Conservation (phyloP, 2,113 vertebrate genomes). For the Fregata magnificens region DNA sequence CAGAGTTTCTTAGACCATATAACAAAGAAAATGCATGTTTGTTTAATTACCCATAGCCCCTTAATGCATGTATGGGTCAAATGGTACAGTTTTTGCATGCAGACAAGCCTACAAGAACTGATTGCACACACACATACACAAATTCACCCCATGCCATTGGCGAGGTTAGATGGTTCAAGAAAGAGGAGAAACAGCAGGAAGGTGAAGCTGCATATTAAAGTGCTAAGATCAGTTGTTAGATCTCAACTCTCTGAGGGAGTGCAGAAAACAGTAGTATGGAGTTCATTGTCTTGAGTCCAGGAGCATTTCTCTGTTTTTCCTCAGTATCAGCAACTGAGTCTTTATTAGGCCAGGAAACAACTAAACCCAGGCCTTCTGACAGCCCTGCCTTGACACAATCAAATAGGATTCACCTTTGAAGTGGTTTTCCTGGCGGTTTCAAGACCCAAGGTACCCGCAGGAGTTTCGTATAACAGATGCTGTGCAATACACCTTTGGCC, state of each 20-base stretch:
- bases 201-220: background rate
- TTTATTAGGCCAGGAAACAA: background rate
- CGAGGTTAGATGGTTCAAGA: background rate
- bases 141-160: background rate
- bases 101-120: background rate
- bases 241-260: background rate
- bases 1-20: background rate
- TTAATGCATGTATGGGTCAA: background rate
- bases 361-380: background rate
- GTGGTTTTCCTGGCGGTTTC: background rate
- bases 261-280: background rate
- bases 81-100: background rate
- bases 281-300: background rate
- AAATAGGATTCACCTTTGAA: background rate
- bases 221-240: background rate
- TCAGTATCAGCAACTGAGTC: background rate
- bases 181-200: background rate
- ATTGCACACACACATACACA: background rate
- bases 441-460: background rate
- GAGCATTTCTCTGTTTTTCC: background rate
- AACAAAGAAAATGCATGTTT: background rate
- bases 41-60: background rate
- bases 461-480: background rate
- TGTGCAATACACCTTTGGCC: background rate
- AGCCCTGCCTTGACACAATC: background rate